Evolutionary conservation across 2,888 invertebrate species (phyloP).

Genomic region (Machimus atricapillus): DNA sequence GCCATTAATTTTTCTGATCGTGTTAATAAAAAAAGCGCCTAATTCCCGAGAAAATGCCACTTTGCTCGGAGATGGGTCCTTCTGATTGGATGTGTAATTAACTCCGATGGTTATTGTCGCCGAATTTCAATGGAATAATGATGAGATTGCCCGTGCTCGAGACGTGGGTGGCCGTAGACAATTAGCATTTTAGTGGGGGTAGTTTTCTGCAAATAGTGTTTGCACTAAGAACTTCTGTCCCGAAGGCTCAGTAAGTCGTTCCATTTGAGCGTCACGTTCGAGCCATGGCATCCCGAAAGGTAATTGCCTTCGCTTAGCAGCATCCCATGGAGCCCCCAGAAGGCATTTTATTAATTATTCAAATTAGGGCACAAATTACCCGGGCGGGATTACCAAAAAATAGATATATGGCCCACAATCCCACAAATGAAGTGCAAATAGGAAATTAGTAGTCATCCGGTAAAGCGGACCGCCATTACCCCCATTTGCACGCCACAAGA

Average conservation of each 20-base stretch:
- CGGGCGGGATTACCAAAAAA: background rate
- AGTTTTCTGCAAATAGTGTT: background rate
- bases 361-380: background rate
- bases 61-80: background rate
- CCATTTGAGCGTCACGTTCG: background rate
- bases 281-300: background rate
- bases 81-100: background rate
- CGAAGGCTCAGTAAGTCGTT: background rate
- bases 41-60: background rate
- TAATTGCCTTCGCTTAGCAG: background rate
- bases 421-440: conserved; percentile 8
- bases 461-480: background rate
- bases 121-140: background rate
- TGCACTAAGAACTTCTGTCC: background rate
- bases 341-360: background rate
- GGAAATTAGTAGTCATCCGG: conserved; percentile 9
- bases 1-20: conserved; percentile 13
- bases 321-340: background rate
- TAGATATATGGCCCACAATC: background rate
- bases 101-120: background rate
- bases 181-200: background rate
- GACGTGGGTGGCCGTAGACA: background rate
- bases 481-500: background rate
- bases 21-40: conserved; percentile 2
- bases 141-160: background rate